These are phyloP conservation scores for Tragelaphus imberbis DNA, from an alignment of 2,113 vertebrate genomes.

Conservation along the genomic window DNA sequence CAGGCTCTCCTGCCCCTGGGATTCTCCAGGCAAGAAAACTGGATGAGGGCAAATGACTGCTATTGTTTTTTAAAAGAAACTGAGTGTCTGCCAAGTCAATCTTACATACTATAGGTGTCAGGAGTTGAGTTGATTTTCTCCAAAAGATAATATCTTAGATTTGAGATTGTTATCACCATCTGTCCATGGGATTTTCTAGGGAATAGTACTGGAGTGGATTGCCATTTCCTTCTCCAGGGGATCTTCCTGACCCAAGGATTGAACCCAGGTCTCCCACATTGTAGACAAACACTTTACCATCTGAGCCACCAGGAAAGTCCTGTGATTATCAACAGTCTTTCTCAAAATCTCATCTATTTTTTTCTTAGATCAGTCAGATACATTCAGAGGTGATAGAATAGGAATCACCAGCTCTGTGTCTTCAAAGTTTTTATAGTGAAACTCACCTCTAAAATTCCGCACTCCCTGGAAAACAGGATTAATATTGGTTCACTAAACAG, in stretches of 20 bases:
- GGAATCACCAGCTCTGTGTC: not conserved
- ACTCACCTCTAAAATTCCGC: not conserved
- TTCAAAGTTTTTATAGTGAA: not conserved
- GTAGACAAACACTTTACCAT: too few relatives aligned
- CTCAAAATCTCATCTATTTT: not conserved
- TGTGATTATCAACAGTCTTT: not conserved
- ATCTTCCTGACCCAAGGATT: too few relatives aligned
- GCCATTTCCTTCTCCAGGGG: too few relatives aligned
- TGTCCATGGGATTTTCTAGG: not conserved
- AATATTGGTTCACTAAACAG: not conserved
- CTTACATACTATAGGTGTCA: not conserved
- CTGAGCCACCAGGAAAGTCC: too few relatives aligned
- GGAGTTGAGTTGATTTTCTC: not conserved
- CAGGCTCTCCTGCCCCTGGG: too few relatives aligned
- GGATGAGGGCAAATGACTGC: not conserved
- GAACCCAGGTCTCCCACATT: too few relatives aligned
- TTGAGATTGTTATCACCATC: not conserved
- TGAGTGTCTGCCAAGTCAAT: not conserved
- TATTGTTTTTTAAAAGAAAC: not conserved
- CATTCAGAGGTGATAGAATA: not conserved
- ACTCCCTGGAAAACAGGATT: not conserved
- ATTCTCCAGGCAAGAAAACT: too few relatives aligned
- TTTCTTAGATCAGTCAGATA: not conserved
- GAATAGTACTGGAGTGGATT: too few relatives aligned
- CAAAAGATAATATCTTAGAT: not conserved